Evolutionary conservation across 2,797 vertebrate genomes (phyloP).

Genomic region (Chanos chanos): DNA sequence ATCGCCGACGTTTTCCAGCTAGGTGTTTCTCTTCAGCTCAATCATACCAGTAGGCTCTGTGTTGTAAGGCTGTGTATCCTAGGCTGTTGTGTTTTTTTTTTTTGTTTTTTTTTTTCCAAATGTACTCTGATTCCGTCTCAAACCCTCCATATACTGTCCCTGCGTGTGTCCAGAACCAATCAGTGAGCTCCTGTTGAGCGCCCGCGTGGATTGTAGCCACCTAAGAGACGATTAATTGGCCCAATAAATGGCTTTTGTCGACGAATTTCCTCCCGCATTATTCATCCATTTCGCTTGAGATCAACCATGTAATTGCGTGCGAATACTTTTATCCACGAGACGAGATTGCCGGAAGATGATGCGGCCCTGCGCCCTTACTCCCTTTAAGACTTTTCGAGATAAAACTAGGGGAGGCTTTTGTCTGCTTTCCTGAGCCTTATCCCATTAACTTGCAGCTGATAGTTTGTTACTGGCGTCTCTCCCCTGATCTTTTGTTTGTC

Average conservation of each 20-base stretch:
- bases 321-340: constrained; percentile 43
- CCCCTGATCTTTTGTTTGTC: constrained; percentile 14
- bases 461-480: constrained; percentile 26
- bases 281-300: constrained; percentile 35
- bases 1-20: no score
- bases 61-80: no score
- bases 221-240: constrained; percentile 44
- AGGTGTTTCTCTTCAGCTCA: no score
- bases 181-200: background rate
- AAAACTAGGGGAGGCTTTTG: constrained; percentile 17
- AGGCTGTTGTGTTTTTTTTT: no score
- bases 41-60: no score
- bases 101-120: no score
- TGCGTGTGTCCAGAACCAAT: background rate
- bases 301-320: constrained; percentile 49
- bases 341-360: constrained; percentile 45
- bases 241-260: constrained; percentile 47
- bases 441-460: constrained; percentile 12
- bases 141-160: background rate
- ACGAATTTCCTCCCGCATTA: constrained; percentile 43
- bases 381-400: constrained; percentile 1
- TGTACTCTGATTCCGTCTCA: constrained; percentile 1
- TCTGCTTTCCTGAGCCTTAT: constrained; percentile 25
- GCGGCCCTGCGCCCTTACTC: constrained; percentile 22
- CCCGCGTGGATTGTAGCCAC: constrained; percentile 23